A percentile compares a stretch with the other conserved stretches of the same genome.
phyloP scores from a whole-genome alignment of 1,140 invertebrate species.

The Caenorhabditis inopinata region DNA sequence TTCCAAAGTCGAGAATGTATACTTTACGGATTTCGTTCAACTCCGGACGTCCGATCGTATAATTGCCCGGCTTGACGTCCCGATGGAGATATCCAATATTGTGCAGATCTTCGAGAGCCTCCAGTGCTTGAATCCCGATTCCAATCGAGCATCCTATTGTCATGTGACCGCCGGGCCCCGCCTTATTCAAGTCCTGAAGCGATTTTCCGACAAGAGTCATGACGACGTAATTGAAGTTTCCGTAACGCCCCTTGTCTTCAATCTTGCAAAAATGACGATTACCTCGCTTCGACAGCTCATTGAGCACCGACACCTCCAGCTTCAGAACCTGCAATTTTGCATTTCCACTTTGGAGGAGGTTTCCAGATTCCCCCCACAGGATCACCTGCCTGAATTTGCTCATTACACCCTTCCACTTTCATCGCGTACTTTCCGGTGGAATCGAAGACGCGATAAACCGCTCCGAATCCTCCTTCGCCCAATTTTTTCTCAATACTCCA shows the following conservation, averaged over 20 bases:
- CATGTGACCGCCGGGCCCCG: conserved; percentile 41
- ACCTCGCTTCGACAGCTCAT: conserved; percentile 40
- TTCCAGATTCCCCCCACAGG: no score
- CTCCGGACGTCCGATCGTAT: conserved; percentile 51
- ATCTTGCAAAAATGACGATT: conserved; percentile 49
- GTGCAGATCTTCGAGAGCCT: conserved; percentile 57
- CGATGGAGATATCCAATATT: conserved; percentile 59
- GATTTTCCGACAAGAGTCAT: conserved; percentile 60
- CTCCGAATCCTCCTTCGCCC: conserved; percentile 45
- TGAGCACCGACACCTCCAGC: neutral
- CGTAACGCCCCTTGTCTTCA: conserved; percentile 18
- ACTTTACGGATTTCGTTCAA: conserved; percentile 55
- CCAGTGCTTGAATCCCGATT: conserved; percentile 55
- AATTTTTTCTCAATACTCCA: conserved; percentile 46
- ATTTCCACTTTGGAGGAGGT: no score
- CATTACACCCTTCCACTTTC: conserved; percentile 36
- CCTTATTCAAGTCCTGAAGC: conserved; percentile 42
- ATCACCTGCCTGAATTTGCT: conserved; percentile 30
- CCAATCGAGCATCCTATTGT: conserved; percentile 51
- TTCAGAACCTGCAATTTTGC: neutral
- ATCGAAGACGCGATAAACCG: conserved; percentile 40
- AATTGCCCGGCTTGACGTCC: conserved; percentile 55
- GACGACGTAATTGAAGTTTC: conserved; percentile 51
- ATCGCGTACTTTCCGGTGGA: conserved; percentile 37
- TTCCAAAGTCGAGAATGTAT: conserved; percentile 61